Percentiles rank a stretch among this genome's conserved stretches.
Evolutionary conservation across 2,113 vertebrate genomes (phyloP).

Genomic region (Salvelinus fontinalis): DNA sequence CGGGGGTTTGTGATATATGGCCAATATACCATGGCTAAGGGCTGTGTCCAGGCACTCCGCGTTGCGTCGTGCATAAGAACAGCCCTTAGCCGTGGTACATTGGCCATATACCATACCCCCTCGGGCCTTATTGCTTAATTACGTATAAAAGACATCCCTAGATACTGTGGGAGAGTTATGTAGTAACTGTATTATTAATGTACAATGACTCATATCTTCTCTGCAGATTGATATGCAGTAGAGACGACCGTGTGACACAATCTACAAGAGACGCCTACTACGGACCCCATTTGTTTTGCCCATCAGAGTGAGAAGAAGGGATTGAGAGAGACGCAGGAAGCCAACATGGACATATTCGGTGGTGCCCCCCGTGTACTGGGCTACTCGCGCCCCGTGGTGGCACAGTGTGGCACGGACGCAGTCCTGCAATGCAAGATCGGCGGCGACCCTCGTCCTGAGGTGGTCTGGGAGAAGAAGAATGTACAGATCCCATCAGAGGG

Average conservation of each 20-base stretch:
- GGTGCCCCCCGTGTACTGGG: slow-evolving; percentile 88
- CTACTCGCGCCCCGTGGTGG: slow-evolving; percentile 85
- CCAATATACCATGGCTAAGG: no score
- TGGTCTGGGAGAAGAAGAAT: slow-evolving; percentile 91
- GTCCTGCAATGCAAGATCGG: slow-evolving; percentile 85
- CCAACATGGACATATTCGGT: slow-evolving; percentile 79
- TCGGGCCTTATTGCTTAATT: no score
- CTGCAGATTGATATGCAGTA: background rate
- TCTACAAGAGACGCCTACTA: background rate
- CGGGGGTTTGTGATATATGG: no score
- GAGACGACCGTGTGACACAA: background rate
- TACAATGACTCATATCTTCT: background rate
- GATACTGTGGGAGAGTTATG: no score
- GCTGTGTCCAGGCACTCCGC: no score
- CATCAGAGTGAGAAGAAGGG: background rate
- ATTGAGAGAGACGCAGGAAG: background rate
- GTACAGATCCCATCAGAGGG: slow-evolving; percentile 69
- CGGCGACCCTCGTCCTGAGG: slow-evolving; percentile 83
- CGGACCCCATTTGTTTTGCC: background rate
- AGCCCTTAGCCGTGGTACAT: no score
- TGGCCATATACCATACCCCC: background rate
- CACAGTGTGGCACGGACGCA: slow-evolving; percentile 76
- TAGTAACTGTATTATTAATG: no score
- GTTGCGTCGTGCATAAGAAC: no score
- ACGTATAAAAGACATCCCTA: no score